These are phyloP conservation scores for Geothlypis trichas DNA, from an alignment of 2,113 vertebrate genomes.

Conservation along the genomic window DNA sequence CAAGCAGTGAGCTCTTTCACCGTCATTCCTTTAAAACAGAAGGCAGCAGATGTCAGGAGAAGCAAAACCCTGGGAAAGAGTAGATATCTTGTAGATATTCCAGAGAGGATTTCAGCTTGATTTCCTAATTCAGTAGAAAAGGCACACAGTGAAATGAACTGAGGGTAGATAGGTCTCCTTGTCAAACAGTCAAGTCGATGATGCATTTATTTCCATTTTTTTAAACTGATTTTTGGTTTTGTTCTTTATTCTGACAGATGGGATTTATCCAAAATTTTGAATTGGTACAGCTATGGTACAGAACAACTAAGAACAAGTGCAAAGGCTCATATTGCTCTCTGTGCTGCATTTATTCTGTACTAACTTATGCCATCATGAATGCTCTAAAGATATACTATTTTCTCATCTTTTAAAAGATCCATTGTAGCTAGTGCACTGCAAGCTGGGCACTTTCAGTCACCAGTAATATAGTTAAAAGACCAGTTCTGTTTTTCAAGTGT, in stretches of 20 bases:
- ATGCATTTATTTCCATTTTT: neutral
- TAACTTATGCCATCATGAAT: neutral
- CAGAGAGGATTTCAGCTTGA: neutral
- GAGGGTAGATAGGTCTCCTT: neutral
- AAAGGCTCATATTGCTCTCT: neutral
- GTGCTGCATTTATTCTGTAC: neutral
- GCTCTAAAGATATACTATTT: neutral
- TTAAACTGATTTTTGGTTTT: neutral
- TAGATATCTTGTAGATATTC: neutral
- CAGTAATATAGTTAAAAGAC: neutral
- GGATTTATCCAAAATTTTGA: neutral
- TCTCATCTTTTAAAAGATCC: neutral
- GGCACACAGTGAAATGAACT: neutral
- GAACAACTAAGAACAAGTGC: neutral
- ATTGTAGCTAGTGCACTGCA: fast-evolving
- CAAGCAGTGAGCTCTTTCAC: neutral
- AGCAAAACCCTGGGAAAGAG: neutral
- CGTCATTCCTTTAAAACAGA: neutral
- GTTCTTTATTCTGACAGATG: neutral
- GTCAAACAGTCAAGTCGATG: neutral
- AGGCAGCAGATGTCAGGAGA: neutral
- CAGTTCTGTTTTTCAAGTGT: neutral
- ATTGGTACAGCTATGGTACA: neutral
- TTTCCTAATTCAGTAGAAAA: neutral
- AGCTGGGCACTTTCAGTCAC: neutral